These are phyloP conservation scores for Halcyon senegalensis DNA, from an alignment of 2,113 vertebrate genomes.

Conservation along the genomic window DNA sequence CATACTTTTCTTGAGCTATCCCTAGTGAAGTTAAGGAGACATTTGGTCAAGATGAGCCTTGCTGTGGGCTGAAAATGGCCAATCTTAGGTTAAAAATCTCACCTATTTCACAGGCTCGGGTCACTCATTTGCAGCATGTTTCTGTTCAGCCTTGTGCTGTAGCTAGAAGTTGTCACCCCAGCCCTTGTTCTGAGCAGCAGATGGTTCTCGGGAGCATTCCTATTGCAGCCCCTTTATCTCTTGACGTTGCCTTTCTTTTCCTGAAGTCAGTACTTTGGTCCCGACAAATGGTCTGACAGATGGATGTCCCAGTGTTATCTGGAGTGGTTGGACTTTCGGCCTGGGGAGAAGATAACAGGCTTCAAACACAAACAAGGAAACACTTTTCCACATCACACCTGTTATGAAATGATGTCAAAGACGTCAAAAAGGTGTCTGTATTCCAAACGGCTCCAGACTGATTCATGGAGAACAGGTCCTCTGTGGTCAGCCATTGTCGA, in stretches of 20 bases:
- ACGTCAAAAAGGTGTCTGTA: fast-evolving
- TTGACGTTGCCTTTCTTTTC: neutral
- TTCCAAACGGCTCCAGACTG: neutral
- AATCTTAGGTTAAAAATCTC: neutral
- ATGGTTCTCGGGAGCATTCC: fast-evolving
- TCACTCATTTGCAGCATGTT: neutral
- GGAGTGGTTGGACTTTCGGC: neutral
- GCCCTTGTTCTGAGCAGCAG: neutral
- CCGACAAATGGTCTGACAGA: neutral
- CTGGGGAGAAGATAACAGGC: neutral
- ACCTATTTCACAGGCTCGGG: neutral
- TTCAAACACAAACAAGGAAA: neutral
- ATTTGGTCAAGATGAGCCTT: neutral
- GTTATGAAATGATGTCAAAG: neutral
- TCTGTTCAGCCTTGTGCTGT: neutral
- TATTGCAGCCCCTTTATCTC: neutral
- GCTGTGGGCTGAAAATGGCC: neutral
- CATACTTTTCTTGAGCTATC: neutral
- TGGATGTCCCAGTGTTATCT: neutral
- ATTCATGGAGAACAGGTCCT: neutral
- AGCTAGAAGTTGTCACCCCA: too few species aligned
- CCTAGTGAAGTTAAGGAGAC: neutral
- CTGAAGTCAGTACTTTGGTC: neutral
- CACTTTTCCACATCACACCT: fast-evolving
- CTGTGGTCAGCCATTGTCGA: fast-evolving